Conservation (phyloP, 2,113 vertebrate species). For the Aramus guarauna region DNA sequence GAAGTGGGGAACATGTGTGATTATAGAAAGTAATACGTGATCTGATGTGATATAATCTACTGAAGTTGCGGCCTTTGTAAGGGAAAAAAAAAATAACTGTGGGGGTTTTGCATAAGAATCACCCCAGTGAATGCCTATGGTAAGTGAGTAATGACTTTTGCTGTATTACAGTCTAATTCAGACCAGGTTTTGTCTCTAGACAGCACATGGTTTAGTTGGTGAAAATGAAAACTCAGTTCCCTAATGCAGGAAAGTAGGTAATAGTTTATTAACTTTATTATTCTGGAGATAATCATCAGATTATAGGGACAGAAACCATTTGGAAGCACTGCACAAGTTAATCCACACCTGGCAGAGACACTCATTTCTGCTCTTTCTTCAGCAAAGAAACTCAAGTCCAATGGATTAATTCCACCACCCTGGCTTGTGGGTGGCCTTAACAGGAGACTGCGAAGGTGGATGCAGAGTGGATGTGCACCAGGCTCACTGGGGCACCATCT, state of each 20-base stretch:
- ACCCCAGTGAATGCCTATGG: not conserved
- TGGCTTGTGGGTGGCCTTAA: slow-evolving; percentile 76
- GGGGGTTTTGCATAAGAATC: not conserved
- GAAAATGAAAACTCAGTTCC: not conserved
- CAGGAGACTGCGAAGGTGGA: slow-evolving; percentile 73
- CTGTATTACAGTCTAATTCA: not conserved
- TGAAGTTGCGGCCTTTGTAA: not conserved
- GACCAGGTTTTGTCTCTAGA: not conserved
- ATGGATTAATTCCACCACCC: slow-evolving; percentile 70
- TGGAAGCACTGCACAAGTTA: not conserved
- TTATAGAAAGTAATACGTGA: not conserved
- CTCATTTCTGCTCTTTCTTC: slow-evolving; percentile 78
- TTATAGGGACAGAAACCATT: not conserved
- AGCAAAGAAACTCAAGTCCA: slow-evolving; percentile 69
- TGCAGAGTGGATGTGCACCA: slow-evolving; percentile 66
- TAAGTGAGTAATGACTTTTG: not conserved
- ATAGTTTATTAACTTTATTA: not conserved
- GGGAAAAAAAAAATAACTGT: not conserved
- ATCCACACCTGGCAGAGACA: slow-evolving; percentile 75
- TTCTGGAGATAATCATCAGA: not conserved
- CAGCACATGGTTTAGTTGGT: not conserved
- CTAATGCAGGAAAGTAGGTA: not conserved
- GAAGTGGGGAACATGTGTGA: not conserved
- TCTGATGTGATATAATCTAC: not conserved
- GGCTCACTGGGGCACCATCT: slow-evolving; percentile 79